Base-by-base conservation (phyloP, 2,113 vertebrate species). In the Opisthocomus hoazin region DNA sequence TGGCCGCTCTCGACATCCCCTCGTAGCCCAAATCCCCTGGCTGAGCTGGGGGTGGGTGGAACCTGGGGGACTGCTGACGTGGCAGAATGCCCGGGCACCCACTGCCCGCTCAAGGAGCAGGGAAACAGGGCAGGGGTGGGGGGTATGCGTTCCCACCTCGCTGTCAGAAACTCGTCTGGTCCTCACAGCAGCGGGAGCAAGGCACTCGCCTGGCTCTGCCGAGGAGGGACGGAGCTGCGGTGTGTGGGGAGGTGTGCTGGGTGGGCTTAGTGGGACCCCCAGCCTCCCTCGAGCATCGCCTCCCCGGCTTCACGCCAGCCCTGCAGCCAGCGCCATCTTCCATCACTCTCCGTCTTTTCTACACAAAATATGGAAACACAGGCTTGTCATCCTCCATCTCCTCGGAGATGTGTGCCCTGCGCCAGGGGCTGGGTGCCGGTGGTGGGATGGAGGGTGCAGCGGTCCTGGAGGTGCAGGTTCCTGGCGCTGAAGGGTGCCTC, bases 361-460 rank as follows among this genome's bases (percentile, higher is more conserved):
- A 0, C n/a, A 41, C 2, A 3, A 51, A 32, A 19, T 0, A 27
- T 0, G 4, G 45, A 30, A 70, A 27, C 29, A 2, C 39, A 9
- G 69, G 26, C 22, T 0, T 0, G 30, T 1, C 21, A 4, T 1
- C 36, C 36, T 41, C 19, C 43, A 2, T 23, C 12, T n/a, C 66
- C 50, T 7, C 0, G 1, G 76, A 10, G 58, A 6, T 1, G 34
- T 30, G 43, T 0, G 0, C 9, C n/a, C 64, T 3, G 17, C 3
- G 75, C 56, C 27, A 9, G 29, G 41, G 34, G 46, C 70, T 41
- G 57, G 51, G 6, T 0, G 6, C 46, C 1, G 1, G 12, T 3
- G 1, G 22, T 0, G 9, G 63, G 7, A 6, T 3, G 0, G 0
- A 7, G 57, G 30, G 26, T 9, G 60, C 11, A 4, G 34, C 1